Conservation (phyloP, 1,140 invertebrate genomes). For the Aphis gossypii region DNA sequence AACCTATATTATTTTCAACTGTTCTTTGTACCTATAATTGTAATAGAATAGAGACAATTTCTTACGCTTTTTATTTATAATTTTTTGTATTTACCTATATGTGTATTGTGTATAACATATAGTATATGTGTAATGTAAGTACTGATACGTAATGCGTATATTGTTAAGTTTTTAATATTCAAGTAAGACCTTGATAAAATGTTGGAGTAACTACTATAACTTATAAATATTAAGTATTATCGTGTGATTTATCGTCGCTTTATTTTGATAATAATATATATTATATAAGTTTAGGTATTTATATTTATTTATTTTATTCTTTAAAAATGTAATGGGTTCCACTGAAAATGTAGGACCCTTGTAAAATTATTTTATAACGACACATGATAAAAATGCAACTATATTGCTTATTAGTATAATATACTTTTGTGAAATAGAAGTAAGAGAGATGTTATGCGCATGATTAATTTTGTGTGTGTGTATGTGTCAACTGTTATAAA, state of each 20-base stretch:
- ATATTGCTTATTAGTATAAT: neutral
- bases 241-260: neutral
- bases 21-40: neutral
- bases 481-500: neutral
- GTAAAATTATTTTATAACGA: neutral
- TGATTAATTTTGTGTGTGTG: no score
- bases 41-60: neutral
- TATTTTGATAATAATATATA: neutral
- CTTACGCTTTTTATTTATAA: neutral
- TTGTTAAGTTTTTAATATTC: neutral
- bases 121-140: neutral
- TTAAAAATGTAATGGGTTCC: neutral
- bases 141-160: neutral
- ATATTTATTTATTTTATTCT: neutral
- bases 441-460: no score
- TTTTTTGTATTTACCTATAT: neutral
- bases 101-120: neutral
- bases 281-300: neutral
- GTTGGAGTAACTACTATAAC: no score
- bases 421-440: no score
- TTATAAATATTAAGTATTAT: neutral
- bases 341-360: neutral
- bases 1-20: neutral
- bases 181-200: neutral
- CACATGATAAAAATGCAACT: neutral